phyloP scores from a whole-genome alignment of 2,113 vertebrate species.

The Sus scrofa region DNA sequence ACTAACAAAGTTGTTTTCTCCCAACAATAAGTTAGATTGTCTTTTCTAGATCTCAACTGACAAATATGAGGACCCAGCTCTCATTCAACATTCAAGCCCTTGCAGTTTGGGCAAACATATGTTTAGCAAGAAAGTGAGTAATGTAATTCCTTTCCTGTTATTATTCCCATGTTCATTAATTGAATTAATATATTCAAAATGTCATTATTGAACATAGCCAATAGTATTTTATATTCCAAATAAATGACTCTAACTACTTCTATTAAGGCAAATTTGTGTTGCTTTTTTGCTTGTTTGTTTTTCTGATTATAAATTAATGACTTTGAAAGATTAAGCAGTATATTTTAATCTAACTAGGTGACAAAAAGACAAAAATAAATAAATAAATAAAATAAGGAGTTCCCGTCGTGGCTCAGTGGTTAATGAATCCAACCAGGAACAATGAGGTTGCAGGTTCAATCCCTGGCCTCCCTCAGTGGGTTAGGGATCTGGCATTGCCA shows the following conservation, averaged over 20 bases:
- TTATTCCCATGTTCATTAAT: constrained; percentile 25
- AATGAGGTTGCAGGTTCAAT: no score
- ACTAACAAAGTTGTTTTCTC: constrained; percentile 47
- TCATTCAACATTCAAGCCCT: constrained; percentile 85
- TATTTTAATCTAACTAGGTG: neutral
- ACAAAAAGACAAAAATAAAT: no score
- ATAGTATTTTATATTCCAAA: constrained; percentile 6
- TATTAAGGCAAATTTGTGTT: neutral
- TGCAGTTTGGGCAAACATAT: constrained; percentile 84
- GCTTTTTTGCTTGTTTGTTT: constrained; percentile 14
- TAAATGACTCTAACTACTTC: neutral
- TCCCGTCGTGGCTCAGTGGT: no score
- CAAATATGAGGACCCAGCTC: constrained; percentile 87
- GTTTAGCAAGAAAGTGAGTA: constrained; percentile 85
- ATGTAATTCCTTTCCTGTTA: neutral
- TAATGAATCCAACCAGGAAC: no score
- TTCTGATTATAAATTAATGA: constrained; percentile 28
- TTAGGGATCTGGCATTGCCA: no score
- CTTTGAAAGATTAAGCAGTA: constrained; percentile 22
- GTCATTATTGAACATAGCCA: neutral
- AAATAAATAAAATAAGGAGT: no score
- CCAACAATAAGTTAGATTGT: constrained; percentile 58
- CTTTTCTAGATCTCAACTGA: constrained; percentile 87
- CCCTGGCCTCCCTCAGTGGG: no score
- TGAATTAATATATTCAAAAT: neutral